These are phyloP conservation scores for Enteromius paludinosus DNA, from an alignment of 2,797 vertebrate species.

Conservation along the genomic window DNA sequence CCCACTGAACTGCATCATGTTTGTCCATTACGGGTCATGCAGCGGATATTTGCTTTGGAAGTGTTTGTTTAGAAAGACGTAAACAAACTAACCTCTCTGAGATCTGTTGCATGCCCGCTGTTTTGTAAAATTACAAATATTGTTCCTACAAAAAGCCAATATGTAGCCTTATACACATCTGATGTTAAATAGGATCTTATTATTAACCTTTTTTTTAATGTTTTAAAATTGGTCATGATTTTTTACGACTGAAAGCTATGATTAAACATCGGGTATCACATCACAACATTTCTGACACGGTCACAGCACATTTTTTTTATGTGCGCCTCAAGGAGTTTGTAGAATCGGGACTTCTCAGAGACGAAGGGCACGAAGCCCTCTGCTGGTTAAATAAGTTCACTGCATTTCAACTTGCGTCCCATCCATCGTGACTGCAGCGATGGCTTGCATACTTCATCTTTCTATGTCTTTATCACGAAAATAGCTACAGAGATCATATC, in stretches of 20 bases:
- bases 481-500: not conserved
- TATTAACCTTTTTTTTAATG: not conserved
- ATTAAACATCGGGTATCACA: not conserved
- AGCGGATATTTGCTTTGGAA: conserved; percentile 8
- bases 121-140: not conserved
- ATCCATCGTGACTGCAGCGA: not conserved
- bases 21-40: not conserved
- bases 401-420: not conserved
- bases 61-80: conserved; percentile 6
- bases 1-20: conserved; percentile 15
- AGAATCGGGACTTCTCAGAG: not conserved
- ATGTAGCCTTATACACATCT: not conserved
- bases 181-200: not conserved
- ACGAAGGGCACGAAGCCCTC: conserved; percentile 4
- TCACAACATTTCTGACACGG: not conserved
- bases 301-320: not conserved
- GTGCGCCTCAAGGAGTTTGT: not conserved
- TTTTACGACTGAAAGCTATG: not conserved
- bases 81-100: not conserved
- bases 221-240: not conserved
- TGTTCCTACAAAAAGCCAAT: too few relatives aligned
- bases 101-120: not conserved
- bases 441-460: not conserved
- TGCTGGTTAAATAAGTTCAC: not conserved
- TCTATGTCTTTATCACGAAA: not conserved